Evolutionary conservation across 2,797 vertebrate species (phyloP).

Genomic region (Crenichthys baileyi): DNA sequence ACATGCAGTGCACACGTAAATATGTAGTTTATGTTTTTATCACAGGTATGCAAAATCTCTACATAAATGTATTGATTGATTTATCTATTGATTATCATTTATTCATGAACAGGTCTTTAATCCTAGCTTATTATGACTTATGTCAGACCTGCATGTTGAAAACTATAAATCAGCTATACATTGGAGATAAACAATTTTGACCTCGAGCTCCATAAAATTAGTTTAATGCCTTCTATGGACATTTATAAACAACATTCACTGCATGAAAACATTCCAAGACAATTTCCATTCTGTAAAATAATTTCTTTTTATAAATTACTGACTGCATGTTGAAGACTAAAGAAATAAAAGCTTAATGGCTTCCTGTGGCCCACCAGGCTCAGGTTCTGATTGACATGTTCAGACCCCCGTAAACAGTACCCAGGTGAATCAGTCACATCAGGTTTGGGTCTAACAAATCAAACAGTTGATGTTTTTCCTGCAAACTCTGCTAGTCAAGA

Average conservation of each 20-base stretch:
- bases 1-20: not conserved
- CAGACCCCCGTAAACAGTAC: slow-evolving; percentile 33
- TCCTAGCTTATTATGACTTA: not conserved
- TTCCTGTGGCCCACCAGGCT: slow-evolving; percentile 50
- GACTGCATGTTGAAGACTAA: slow-evolving; percentile 34
- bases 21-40: not conserved
- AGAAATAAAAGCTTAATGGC: slow-evolving; percentile 25
- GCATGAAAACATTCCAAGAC: slow-evolving; percentile 16
- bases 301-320: slow-evolving; percentile 60
- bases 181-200: not conserved
- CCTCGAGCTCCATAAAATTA: slow-evolving; percentile 11
- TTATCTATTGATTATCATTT: not conserved
- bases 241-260: not conserved
- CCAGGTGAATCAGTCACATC: slow-evolving; percentile 47
- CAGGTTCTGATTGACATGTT: slow-evolving; percentile 51
- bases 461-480: slow-evolving; percentile 36
- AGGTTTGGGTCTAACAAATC: slow-evolving; percentile 60
- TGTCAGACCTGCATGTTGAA: not conserved
- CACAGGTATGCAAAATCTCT: not conserved
- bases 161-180: not conserved
- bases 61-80: not conserved
- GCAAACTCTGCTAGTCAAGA: slow-evolving; percentile 21
- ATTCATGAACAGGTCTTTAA: not conserved
- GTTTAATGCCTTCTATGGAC: slow-evolving; percentile 18
- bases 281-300: slow-evolving; percentile 60